Conservation (phyloP, 2,888 invertebrate species). For the Melanargia galathea region DNA sequence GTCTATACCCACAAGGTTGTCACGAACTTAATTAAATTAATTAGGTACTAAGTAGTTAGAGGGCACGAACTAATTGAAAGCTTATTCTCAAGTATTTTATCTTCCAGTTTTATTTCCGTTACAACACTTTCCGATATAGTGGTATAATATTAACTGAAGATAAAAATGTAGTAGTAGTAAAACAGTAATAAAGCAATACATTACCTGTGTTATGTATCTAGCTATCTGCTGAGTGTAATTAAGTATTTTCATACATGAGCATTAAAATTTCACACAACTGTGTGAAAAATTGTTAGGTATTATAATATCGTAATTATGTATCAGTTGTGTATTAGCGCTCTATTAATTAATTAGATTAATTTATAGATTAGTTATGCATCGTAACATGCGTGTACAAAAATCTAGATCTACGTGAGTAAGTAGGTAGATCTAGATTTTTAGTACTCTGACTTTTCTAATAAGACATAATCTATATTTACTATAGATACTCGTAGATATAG, state of each 20-base stretch:
- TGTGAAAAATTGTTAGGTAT: neutral
- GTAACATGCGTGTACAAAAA: no score
- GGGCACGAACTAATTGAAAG: neutral
- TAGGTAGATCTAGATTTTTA: no score
- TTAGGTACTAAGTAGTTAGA: neutral
- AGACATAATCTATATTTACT: no score
- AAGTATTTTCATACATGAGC: constrained; percentile 16
- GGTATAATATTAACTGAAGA: constrained; percentile 14
- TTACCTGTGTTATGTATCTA: constrained; percentile 3
- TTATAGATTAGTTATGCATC: no score
- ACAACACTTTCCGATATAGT: neutral
- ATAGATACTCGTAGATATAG: no score
- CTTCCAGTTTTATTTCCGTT: constrained; percentile 11
- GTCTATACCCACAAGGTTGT: neutral
- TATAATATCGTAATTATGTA: neutral
- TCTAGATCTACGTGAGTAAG: no score
- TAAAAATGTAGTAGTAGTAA: constrained; percentile 14
- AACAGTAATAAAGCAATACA: neutral
- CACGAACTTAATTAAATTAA: neutral
- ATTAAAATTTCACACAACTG: constrained; percentile 14
- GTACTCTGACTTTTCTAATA: no score
- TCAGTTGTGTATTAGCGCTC: no score
- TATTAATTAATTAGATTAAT: no score
- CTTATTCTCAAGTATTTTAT: constrained; percentile 1
- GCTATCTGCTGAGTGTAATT: neutral